These are phyloP conservation scores for Rhabdophis nuchalis DNA, from an alignment of 2,797 vertebrate species.

Conservation along the genomic window DNA sequence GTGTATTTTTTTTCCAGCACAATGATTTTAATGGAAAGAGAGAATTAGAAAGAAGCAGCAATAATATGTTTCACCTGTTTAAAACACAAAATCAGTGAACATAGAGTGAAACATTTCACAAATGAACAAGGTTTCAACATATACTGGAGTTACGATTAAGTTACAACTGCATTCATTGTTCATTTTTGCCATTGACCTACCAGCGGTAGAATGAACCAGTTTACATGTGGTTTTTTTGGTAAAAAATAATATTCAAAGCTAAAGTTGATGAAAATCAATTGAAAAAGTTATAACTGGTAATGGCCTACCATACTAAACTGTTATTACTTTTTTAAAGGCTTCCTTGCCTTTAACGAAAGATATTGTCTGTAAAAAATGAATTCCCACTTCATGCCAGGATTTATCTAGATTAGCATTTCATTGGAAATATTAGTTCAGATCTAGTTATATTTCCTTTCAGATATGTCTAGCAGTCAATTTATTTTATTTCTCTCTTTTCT, in stretches of 20 bases:
- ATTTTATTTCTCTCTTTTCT: background rate
- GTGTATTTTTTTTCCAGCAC: background rate
- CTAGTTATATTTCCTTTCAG: background rate
- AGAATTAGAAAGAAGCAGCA: constrained; percentile 9
- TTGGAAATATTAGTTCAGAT: background rate
- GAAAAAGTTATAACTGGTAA: constrained; percentile 30
- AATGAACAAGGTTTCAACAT: constrained; percentile 2
- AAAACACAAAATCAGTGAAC: constrained; percentile 51
- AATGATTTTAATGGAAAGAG: constrained; percentile 13
- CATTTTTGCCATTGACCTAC: constrained; percentile 22
- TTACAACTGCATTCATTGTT: constrained; percentile 33
- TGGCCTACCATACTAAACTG: constrained; percentile 36
- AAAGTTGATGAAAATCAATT: constrained; percentile 40
- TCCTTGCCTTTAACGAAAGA: background rate
- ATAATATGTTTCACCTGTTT: constrained; percentile 45
- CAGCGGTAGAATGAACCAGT: background rate
- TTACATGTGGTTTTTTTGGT: constrained; percentile 18
- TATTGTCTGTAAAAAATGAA: background rate
- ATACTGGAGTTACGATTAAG: constrained; percentile 15
- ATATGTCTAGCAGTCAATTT: background rate
- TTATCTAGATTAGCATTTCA: background rate
- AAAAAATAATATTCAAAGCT: constrained; percentile 17
- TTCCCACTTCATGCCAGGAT: background rate
- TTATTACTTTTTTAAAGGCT: background rate
- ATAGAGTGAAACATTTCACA: constrained; percentile 24